Conservation (phyloP, 2,888 invertebrate genomes). For the Zelleria hepariella region DNA sequence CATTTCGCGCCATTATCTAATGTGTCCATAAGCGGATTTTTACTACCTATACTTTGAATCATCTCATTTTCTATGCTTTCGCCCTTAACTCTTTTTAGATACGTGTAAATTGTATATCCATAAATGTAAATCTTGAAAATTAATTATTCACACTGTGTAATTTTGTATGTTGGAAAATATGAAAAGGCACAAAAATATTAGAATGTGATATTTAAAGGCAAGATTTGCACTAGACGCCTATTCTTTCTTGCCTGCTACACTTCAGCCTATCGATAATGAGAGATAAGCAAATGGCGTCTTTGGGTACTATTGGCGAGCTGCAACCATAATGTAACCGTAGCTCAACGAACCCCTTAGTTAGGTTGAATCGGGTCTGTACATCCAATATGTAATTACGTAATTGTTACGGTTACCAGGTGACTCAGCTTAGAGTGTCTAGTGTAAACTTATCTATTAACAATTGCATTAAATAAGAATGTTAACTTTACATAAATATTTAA, state of each 20-base stretch:
- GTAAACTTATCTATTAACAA: neutral
- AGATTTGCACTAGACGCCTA: too few species aligned
- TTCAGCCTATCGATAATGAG: too few species aligned
- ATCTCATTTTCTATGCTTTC: neutral
- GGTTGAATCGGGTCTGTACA: too few species aligned
- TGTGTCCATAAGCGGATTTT: constrained; percentile 56
- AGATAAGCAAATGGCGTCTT: too few species aligned
- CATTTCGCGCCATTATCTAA: neutral
- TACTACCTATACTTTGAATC: constrained; percentile 8
- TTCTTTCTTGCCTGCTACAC: too few species aligned
- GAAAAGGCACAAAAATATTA: constrained; percentile 5
- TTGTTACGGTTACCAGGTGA: too few species aligned
- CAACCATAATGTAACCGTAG: too few species aligned
- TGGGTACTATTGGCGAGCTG: too few species aligned
- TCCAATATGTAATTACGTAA: too few species aligned
- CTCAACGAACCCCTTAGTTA: too few species aligned
- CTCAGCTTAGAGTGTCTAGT: too few species aligned
- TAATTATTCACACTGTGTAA: neutral
- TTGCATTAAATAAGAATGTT: neutral
- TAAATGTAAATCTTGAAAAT: constrained; percentile 3
- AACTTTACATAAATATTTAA: neutral
- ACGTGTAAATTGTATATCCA: constrained; percentile 16
- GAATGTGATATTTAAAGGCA: too few species aligned
- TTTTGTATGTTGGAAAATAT: constrained; percentile 1
- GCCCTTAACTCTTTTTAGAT: neutral